Conservation (phyloP, 2,888 invertebrate genomes). For the Celastrina argiolus region DNA sequence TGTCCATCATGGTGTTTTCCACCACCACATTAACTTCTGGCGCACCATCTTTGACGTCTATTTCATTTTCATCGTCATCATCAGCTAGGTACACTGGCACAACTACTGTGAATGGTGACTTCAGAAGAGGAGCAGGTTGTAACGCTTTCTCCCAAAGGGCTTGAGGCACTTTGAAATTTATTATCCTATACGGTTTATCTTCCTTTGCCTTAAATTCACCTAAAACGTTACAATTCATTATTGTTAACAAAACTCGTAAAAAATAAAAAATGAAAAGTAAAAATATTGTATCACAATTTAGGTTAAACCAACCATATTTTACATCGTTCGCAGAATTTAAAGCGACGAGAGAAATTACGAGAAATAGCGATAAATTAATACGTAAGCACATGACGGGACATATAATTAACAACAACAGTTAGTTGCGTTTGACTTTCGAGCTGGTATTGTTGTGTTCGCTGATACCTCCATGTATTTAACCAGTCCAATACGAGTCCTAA, state of each 20-base stretch:
- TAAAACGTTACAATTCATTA: slow-evolving; percentile 22
- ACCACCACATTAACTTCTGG: slow-evolving; percentile 40
- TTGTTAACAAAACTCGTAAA: slow-evolving; percentile 20
- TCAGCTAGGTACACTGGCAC: slow-evolving; percentile 62
- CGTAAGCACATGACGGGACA: slow-evolving; percentile 27
- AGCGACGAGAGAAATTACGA: slow-evolving; percentile 22
- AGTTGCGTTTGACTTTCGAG: slow-evolving; percentile 49
- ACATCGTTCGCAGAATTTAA: slow-evolving; percentile 12
- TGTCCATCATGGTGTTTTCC: slow-evolving; percentile 35
- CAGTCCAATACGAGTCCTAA: slow-evolving; percentile 50
- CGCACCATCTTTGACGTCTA: slow-evolving; percentile 40
- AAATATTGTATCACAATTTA: neutral
- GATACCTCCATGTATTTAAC: slow-evolving; percentile 65
- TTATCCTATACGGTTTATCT: slow-evolving; percentile 53
- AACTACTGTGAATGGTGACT: slow-evolving; percentile 61
- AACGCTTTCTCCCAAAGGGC: slow-evolving; percentile 59
- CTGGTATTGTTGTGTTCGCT: slow-evolving; percentile 55
- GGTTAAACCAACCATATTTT: slow-evolving; percentile 41
- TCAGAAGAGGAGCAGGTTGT: slow-evolving; percentile 58
- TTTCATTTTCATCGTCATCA: slow-evolving; percentile 41
- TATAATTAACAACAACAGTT: slow-evolving; percentile 39
- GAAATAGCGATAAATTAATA: slow-evolving; percentile 38
- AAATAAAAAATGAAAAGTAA: neutral
- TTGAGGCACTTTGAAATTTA: slow-evolving; percentile 56
- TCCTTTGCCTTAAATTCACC: slow-evolving; percentile 36